Conservation (phyloP, 2,797 vertebrate genomes). For the Lithobates pipiens region DNA sequence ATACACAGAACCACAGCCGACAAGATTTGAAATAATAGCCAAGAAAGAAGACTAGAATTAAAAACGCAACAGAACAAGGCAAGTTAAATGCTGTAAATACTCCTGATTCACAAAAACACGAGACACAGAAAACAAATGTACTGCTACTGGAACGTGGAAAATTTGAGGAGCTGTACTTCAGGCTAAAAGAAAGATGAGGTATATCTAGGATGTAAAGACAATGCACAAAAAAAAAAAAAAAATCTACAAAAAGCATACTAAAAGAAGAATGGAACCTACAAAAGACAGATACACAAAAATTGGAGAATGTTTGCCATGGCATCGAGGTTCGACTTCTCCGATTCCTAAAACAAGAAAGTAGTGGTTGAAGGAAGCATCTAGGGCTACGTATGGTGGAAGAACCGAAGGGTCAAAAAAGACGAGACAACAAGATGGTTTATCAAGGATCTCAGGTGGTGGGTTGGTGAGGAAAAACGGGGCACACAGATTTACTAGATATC, state of each 20-base stretch:
- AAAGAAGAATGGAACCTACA: slow-evolving; percentile 60
- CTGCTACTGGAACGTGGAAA: slow-evolving; percentile 24
- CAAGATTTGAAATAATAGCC: slow-evolving; percentile 8
- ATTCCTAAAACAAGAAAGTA: slow-evolving; percentile 57
- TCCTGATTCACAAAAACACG: slow-evolving; percentile 34
- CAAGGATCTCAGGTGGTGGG: slow-evolving; percentile 61
- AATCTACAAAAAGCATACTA: slow-evolving; percentile 65
- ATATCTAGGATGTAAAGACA: slow-evolving; percentile 64
- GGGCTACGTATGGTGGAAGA: slow-evolving; percentile 53
- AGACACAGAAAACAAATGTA: slow-evolving; percentile 16
- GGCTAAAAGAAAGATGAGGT: slow-evolving; percentile 69
- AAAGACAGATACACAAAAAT: slow-evolving; percentile 57
- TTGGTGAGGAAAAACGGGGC: slow-evolving; percentile 62
- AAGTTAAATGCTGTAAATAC: slow-evolving; percentile 9
- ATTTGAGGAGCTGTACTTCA: slow-evolving; percentile 56
- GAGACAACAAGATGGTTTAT: slow-evolving; percentile 66
- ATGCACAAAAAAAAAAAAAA: slow-evolving; percentile 62
- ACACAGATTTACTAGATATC: slow-evolving; percentile 75
- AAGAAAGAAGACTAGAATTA: slow-evolving; percentile 2
- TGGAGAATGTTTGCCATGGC: slow-evolving; percentile 10
- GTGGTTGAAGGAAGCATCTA: slow-evolving; percentile 65
- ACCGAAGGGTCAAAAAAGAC: slow-evolving; percentile 62
- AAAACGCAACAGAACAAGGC: slow-evolving; percentile 34
- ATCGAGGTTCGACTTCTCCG: slow-evolving; percentile 1
- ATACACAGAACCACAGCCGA: slow-evolving; percentile 11